phyloP scores from a whole-genome alignment of 1,140 invertebrate genomes.

The Sweltsa coloradensis region DNA sequence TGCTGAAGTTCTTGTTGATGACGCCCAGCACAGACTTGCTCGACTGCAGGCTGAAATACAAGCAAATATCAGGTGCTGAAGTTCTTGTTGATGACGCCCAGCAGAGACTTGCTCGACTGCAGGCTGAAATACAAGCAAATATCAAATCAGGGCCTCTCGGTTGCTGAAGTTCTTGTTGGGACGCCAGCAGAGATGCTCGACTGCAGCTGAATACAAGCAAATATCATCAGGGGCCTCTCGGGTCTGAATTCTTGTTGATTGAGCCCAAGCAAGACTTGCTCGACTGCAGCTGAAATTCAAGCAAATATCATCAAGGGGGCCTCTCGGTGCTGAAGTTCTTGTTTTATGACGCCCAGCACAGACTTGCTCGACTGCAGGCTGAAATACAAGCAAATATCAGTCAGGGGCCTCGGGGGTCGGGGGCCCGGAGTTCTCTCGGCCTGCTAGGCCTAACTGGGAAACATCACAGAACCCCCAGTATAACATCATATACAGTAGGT shows the following conservation, averaged over 20 bases:
- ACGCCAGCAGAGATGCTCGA: slow-evolving; percentile 84
- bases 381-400: no score
- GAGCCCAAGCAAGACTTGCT: no score
- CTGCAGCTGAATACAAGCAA: slow-evolving; percentile 43
- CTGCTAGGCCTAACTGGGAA: no score
- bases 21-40: slow-evolving; percentile 88
- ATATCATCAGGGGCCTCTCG: no score
- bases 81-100: slow-evolving; percentile 94
- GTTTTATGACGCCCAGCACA: slow-evolving; percentile 89
- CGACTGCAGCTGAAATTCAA: no score
- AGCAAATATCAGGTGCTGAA: slow-evolving; percentile 95
- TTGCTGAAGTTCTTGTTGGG: slow-evolving; percentile 97
- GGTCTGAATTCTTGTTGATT: no score
- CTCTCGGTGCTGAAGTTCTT: slow-evolving; percentile 98
- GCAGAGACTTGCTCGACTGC: slow-evolving; percentile 81
- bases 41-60: slow-evolving; percentile 67
- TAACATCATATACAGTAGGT: no score
- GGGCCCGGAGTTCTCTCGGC: no score
- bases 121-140: slow-evolving; percentile 49
- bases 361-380: slow-evolving; percentile 86
- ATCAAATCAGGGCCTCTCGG: no score
- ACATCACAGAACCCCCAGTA: no score
- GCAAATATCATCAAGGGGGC: no score
- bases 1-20: slow-evolving; percentile 98
- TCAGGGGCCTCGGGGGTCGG: no score